phyloP scores from a whole-genome alignment of 1,140 invertebrate species.

The Panagrolaimus sp. region DNA sequence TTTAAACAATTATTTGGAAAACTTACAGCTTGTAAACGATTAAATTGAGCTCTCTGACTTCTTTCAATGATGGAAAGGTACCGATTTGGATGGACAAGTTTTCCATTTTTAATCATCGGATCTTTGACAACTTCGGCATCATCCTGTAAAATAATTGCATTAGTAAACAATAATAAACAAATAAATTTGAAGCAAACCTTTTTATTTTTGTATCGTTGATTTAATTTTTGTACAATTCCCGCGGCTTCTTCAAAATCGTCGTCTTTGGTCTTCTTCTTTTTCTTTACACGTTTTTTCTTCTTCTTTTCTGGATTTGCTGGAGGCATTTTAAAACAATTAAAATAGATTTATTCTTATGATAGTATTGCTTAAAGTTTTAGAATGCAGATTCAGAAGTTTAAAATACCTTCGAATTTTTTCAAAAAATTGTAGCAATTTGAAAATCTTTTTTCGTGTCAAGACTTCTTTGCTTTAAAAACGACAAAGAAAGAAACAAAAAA shows the following conservation, averaged over 20 bases:
- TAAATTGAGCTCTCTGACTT: not conserved
- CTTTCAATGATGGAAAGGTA: not conserved
- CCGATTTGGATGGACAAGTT: not conserved
- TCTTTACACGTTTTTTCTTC: slow-evolving; percentile 7
- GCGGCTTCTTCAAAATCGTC: slow-evolving; percentile 8
- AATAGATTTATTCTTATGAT: too few relatives aligned
- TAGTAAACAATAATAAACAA: not conserved
- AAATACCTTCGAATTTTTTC: too few relatives aligned
- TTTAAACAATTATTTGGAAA: not conserved
- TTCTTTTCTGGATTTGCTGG: not conserved
- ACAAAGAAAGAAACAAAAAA: too few relatives aligned
- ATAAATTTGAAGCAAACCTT: not conserved
- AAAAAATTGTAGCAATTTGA: too few relatives aligned
- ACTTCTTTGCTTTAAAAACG: too few relatives aligned
- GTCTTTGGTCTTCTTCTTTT: slow-evolving; percentile 7
- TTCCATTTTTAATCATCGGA: not conserved
- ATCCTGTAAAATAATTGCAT: not conserved
- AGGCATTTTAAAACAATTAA: too few relatives aligned
- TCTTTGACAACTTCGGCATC: not conserved
- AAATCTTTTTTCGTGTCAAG: too few relatives aligned
- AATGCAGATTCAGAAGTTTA: too few relatives aligned
- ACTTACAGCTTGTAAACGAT: slow-evolving; percentile 9
- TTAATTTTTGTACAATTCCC: slow-evolving; percentile 11
- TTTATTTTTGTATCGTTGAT: not conserved
- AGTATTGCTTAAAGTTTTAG: too few relatives aligned